A percentile compares a stretch with the other conserved stretches of the same genome.
Conservation (phyloP, 2,888 invertebrate genomes). For the Pterobdella sp. region DNA sequence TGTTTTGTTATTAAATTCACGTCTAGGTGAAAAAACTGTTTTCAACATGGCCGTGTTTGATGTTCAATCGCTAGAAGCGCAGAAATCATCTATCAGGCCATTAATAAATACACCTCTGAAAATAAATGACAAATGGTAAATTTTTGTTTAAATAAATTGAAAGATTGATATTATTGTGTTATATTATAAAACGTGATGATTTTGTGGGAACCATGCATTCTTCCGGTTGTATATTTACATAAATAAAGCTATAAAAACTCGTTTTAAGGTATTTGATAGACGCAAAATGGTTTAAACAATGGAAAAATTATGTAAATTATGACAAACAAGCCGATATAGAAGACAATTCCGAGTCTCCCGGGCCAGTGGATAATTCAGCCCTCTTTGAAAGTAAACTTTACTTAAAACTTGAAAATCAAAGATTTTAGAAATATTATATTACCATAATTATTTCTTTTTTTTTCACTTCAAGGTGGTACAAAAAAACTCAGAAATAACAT, state of each 20-base stretch:
- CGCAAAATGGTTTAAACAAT: slow-evolving; percentile 53
- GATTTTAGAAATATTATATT: background rate
- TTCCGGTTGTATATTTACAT: background rate
- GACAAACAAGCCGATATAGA: slow-evolving; percentile 49
- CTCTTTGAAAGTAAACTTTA: slow-evolving; percentile 47
- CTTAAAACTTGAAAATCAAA: background rate
- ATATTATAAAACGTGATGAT: background rate
- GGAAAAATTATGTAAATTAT: slow-evolving; percentile 52
- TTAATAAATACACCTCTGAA: slow-evolving; percentile 14
- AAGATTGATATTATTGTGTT: background rate
- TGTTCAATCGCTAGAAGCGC: slow-evolving; percentile 17
- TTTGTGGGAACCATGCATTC: background rate
- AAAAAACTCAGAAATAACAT: slow-evolving; percentile 51
- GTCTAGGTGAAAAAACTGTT: slow-evolving; percentile 11
- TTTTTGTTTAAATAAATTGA: background rate
- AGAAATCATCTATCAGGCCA: slow-evolving; percentile 18
- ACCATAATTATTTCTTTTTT: background rate
- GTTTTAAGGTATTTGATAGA: slow-evolving; percentile 52
- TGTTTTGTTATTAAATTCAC: slow-evolving; percentile 11
- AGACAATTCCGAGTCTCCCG: slow-evolving; percentile 37
- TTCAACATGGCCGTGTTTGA: slow-evolving; percentile 29
- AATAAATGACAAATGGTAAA: slow-evolving; percentile 26
- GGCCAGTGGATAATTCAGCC: slow-evolving; percentile 40
- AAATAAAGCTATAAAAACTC: background rate
- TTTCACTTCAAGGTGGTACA: slow-evolving; percentile 21